Percentiles rank a stretch among this genome's conserved stretches.
Conservation (phyloP, 2,113 vertebrate species). For the Nothoprocta pentlandii region DNA sequence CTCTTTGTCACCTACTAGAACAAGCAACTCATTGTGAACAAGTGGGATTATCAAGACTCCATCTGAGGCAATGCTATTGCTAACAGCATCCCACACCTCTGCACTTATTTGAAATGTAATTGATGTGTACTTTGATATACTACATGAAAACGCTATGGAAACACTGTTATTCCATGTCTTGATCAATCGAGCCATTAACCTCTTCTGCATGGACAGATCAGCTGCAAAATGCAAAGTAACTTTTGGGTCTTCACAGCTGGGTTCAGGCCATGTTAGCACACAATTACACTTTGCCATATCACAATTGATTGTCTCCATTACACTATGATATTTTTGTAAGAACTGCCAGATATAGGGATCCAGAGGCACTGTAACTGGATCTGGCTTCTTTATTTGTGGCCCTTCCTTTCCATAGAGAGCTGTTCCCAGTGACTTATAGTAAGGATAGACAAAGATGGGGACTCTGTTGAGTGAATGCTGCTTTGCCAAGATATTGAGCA, state of each 20-base stretch:
- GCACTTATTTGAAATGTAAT: slow-evolving; percentile 41
- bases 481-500: slow-evolving; percentile 74
- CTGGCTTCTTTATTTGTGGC: slow-evolving; percentile 81
- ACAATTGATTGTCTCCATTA: slow-evolving; percentile 64
- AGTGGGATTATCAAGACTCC: slow-evolving; percentile 72
- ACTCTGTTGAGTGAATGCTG: slow-evolving; percentile 76
- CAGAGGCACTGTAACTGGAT: slow-evolving; percentile 73
- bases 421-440: slow-evolving; percentile 80
- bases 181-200: slow-evolving; percentile 60
- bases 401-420: slow-evolving; percentile 88
- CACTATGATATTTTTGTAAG: slow-evolving; percentile 62
- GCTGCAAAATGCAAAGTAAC: slow-evolving; percentile 77
- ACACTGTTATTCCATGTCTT: slow-evolving; percentile 80
- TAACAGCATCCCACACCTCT: slow-evolving; percentile 79
- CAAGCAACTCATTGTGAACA: slow-evolving; percentile 36
- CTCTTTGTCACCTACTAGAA: slow-evolving; percentile 78
- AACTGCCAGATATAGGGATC: slow-evolving; percentile 78
- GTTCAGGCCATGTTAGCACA: slow-evolving; percentile 66
- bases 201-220: slow-evolving; percentile 73
- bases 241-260: neutral
- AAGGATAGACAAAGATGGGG: slow-evolving; percentile 84
- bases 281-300: slow-evolving; percentile 78
- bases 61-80: slow-evolving; percentile 14
- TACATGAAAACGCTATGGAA: slow-evolving; percentile 61
- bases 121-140: slow-evolving; percentile 76